Evolutionary conservation across 2,797 vertebrate genomes (phyloP).

Genomic region (Phalanger gymnotis): DNA sequence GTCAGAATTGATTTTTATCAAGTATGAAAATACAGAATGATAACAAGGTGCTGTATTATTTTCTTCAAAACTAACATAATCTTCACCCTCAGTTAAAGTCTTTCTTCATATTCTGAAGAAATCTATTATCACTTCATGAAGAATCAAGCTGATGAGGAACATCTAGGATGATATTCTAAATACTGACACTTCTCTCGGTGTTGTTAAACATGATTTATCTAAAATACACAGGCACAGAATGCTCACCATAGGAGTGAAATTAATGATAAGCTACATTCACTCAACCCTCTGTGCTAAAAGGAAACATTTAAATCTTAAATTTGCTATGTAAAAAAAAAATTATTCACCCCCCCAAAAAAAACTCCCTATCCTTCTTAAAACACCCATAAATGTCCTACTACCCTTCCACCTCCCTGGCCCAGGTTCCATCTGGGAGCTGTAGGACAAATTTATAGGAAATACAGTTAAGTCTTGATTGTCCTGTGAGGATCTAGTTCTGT

Average conservation of each 20-base stretch:
- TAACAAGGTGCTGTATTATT: conserved; percentile 20
- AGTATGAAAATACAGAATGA: conserved; percentile 58
- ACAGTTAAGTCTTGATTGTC: conserved; percentile 1
- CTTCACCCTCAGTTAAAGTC: conserved; percentile 62
- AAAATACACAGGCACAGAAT: conserved; percentile 30
- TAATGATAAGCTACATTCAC: conserved; percentile 39
- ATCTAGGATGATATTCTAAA: conserved; percentile 58
- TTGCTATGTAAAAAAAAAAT: conserved; percentile 28
- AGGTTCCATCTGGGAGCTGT: neutral
- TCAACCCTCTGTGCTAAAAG: conserved; percentile 14
- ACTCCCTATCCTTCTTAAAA: neutral
- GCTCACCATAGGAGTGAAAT: conserved; percentile 27
- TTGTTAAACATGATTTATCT: conserved; percentile 51
- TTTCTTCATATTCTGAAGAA: conserved; percentile 43
- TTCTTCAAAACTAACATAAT: conserved; percentile 47
- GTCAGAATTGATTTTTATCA: conserved; percentile 41
- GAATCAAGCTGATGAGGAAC: conserved; percentile 42
- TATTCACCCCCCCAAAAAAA: neutral
- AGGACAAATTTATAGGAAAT: conserved; percentile 2
- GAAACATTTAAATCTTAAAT: conserved; percentile 38
- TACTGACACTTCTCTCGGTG: conserved; percentile 33
- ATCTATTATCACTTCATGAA: conserved; percentile 63
- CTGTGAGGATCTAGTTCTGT: conserved; percentile 17
- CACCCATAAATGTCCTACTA: neutral
- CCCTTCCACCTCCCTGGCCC: neutral